phyloP scores from a whole-genome alignment of 2,797 vertebrate genomes.

The Xenentodon cancila region DNA sequence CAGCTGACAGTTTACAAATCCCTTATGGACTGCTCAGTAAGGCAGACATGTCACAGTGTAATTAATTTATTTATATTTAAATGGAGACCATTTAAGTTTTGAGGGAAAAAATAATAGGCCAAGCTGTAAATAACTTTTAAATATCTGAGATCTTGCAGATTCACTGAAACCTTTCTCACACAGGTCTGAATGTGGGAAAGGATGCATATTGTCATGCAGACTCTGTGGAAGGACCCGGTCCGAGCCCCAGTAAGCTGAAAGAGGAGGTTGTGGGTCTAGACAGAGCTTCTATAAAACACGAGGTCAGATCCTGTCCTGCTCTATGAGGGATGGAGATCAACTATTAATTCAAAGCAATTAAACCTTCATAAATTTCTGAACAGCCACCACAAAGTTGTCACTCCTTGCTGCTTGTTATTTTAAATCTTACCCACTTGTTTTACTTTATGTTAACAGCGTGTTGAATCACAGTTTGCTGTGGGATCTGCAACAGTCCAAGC shows the following conservation, averaged over 20 bases:
- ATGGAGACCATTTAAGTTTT: no score
- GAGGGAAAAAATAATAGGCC: no score
- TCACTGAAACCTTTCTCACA: neutral
- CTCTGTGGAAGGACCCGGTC: conserved; percentile 38
- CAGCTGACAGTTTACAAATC: no score
- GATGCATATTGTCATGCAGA: conserved; percentile 40
- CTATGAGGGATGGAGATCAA: no score
- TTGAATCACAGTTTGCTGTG: conserved; percentile 28
- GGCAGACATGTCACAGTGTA: no score
- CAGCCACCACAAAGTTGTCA: neutral
- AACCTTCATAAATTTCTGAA: neutral
- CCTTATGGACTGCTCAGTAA: no score
- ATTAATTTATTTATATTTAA: no score
- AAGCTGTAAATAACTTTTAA: neutral
- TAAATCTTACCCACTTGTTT: neutral
- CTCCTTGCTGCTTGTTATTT: neutral
- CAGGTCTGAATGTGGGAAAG: conserved; percentile 47
- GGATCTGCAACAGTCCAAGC: conserved; percentile 38
- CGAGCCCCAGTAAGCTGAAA: conserved; percentile 55
- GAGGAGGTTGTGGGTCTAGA: conserved; percentile 63
- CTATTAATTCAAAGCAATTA: neutral
- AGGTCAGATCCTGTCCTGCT: conserved; percentile 53
- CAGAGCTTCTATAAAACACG: conserved; percentile 61
- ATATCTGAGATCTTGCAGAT: neutral
- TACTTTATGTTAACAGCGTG: conserved; percentile 34